Percentiles rank a stretch among this genome's conserved stretches.
Conservation (phyloP, 2,797 vertebrate species). For the Thunnus albacares region DNA sequence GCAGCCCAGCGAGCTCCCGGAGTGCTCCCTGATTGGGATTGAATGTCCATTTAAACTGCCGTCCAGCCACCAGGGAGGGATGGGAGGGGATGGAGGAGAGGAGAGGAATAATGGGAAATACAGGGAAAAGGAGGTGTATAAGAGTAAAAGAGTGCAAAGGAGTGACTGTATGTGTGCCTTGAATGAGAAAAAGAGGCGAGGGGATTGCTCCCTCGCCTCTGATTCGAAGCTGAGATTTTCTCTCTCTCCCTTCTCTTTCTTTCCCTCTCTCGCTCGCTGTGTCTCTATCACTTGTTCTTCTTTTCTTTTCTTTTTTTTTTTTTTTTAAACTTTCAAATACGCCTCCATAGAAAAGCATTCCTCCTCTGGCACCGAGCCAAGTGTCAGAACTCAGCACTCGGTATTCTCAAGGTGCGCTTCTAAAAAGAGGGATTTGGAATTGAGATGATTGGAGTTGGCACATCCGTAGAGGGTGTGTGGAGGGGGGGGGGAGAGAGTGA, state of each 20-base stretch:
- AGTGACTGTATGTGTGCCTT: conserved; percentile 22
- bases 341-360: conserved; percentile 60
- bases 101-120: conserved; percentile 63
- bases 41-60: conserved; percentile 87
- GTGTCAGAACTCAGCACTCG: conserved; percentile 77
- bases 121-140: conserved; percentile 51
- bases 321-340: conserved; percentile 64
- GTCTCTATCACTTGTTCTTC: conserved; percentile 39
- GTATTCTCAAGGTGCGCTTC: conserved; percentile 79
- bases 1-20: conserved; percentile 79
- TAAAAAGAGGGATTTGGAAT: conserved; percentile 78
- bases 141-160: conserved; percentile 34
- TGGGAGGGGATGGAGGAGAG: conserved; percentile 25
- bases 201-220: conserved; percentile 46
- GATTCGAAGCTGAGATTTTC: conserved; percentile 53
- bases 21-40: conserved; percentile 87
- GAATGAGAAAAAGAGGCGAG: conserved; percentile 41
- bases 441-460: conserved; percentile 82
- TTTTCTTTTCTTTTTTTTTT: neutral
- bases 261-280: conserved; percentile 39
- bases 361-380: conserved; percentile 65
- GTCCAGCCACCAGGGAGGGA: conserved; percentile 73
- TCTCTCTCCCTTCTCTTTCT: conserved; percentile 6
- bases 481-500: neutral
- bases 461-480: conserved; percentile 45